These are phyloP conservation scores for Pseudorectes ferrugineus DNA, from an alignment of 2,113 vertebrate genomes.

Conservation along the genomic window DNA sequence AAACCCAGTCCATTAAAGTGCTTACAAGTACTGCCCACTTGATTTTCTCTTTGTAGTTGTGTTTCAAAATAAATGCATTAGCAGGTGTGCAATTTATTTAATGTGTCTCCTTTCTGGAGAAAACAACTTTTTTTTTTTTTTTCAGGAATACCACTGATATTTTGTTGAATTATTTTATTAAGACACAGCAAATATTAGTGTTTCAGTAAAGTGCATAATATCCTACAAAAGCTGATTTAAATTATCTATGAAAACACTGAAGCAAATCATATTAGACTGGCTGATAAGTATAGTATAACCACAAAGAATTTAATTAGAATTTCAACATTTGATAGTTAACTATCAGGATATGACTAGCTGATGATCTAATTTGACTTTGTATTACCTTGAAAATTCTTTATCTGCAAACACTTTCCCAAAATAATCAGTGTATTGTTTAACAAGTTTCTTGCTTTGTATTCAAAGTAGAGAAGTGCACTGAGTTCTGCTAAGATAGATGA, in stretches of 20 bases:
- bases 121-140: neutral
- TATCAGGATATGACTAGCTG: neutral
- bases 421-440: neutral
- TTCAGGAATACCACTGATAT: neutral
- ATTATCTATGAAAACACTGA: neutral
- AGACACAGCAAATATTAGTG: neutral
- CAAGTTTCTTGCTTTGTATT: neutral
- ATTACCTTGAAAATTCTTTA: neutral
- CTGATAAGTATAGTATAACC: neutral
- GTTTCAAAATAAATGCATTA: neutral
- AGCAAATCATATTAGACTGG: neutral
- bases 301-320: conserved; percentile 14
- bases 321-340: neutral
- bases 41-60: neutral
- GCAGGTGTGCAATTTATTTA: neutral
- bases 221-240: neutral
- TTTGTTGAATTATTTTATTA: neutral
- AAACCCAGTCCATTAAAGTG: neutral
- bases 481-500: neutral
- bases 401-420: neutral
- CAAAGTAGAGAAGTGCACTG: neutral
- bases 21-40: neutral
- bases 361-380: neutral
- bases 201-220: neutral
- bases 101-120: neutral